A percentile compares a stretch with the other conserved stretches of the same genome.
Evolutionary conservation across 2,797 vertebrate species (phyloP).

Genomic region (Eurystomus glaucurus): DNA sequence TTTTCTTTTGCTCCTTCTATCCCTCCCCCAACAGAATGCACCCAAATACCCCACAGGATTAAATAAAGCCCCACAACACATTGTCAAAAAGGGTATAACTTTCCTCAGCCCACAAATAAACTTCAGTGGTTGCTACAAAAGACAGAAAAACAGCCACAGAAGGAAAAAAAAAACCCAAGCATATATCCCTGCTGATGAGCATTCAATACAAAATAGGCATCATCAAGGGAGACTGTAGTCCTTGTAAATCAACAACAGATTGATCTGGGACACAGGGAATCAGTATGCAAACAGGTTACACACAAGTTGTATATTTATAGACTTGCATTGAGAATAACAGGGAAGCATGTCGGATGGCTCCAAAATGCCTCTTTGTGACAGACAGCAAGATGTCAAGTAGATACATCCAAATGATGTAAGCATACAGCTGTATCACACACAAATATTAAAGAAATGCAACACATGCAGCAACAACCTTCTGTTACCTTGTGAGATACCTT

Average conservation of each 20-base stretch:
- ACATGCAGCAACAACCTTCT: conserved; percentile 11
- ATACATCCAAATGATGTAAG: not conserved
- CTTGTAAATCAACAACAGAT: conserved; percentile 8
- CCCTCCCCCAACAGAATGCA: conserved; percentile 38
- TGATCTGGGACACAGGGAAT: not conserved
- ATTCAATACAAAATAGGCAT: not conserved
- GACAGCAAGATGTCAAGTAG: not conserved
- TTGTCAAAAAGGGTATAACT: conserved; percentile 32
- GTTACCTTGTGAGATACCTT: conserved; percentile 28
- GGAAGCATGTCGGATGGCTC: not conserved
- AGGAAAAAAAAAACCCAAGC: not conserved
- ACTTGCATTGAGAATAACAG: not conserved
- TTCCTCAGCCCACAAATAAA: conserved; percentile 28
- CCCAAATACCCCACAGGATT: conserved; percentile 62
- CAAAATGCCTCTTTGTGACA: conserved; percentile 30
- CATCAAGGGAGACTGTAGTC: not conserved
- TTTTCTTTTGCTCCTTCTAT: conserved; percentile 32
- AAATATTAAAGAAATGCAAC: not conserved
- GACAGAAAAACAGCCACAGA: not conserved
- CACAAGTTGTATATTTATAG: not conserved
- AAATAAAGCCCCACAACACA: conserved; percentile 41
- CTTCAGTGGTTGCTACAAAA: conserved; percentile 30
- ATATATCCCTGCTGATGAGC: not conserved
- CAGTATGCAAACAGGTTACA: conserved; percentile 22
- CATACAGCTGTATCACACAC: not conserved